phyloP scores from a whole-genome alignment of 2,113 vertebrate genomes.

The Mesoclemmys tuberculata region DNA sequence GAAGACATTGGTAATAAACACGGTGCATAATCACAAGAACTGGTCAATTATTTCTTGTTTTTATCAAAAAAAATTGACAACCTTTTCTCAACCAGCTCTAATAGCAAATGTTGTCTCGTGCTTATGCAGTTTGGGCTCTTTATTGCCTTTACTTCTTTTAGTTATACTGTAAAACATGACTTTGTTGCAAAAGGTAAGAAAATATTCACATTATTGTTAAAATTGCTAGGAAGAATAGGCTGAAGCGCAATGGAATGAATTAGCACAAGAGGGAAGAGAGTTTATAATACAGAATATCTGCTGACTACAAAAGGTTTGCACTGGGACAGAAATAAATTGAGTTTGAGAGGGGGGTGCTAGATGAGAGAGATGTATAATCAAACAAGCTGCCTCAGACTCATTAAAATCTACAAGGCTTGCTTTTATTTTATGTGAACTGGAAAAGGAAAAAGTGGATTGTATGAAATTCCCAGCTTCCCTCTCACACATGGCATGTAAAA shows the following conservation, averaged over 20 bases:
- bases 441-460: background rate
- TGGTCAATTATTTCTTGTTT: background rate
- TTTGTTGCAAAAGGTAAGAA: background rate
- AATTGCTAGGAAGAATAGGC: background rate
- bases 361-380: background rate
- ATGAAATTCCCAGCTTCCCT: background rate
- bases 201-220: background rate
- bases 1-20: background rate
- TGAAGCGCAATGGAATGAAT: background rate
- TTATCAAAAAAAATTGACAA: background rate
- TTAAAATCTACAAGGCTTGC: background rate
- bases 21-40: background rate
- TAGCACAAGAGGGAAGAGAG: background rate
- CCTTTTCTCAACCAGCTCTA: background rate
- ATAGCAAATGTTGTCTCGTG: background rate
- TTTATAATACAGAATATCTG: background rate
- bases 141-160: background rate
- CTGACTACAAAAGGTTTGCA: background rate
- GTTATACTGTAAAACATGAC: background rate
- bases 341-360: background rate
- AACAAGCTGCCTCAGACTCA: background rate
- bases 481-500: background rate
- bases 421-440: background rate
- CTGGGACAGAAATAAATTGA: background rate
- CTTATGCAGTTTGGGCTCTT: background rate